Evolutionary conservation across 2,113 vertebrate species (phyloP).

Genomic region (Percopsis transmontana): DNA sequence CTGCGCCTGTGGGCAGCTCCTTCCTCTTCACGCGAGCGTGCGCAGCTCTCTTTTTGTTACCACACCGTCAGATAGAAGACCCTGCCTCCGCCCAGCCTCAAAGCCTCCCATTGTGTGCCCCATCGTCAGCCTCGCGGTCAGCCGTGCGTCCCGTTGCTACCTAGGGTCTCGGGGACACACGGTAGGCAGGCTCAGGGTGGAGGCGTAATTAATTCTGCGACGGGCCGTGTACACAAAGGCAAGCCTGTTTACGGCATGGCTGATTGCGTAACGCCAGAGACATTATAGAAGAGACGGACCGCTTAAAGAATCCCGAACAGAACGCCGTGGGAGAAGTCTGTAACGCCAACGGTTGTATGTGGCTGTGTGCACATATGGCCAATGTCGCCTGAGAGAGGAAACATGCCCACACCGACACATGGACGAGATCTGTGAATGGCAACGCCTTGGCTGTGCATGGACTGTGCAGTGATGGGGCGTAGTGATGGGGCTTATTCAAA

Average conservation of each 20-base stretch:
- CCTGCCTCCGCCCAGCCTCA: conserved; percentile 8
- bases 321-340: too few relatives aligned
- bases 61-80: conserved; percentile 18
- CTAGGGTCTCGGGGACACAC: conserved; percentile 25
- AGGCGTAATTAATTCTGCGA: conserved; percentile 48
- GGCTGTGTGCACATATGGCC: conserved; percentile 10
- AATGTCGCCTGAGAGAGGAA: conserved; percentile 13
- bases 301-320: too few relatives aligned
- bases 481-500: background rate
- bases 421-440: conserved; percentile 14
- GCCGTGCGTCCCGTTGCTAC: conserved; percentile 7
- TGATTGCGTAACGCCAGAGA: conserved; percentile 39
- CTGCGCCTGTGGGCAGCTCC: too few relatives aligned
- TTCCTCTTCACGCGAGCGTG: background rate
- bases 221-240: conserved; percentile 45
- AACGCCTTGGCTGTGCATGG: background rate
- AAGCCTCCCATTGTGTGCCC: conserved; percentile 46
- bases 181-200: conserved; percentile 19
- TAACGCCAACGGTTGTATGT: too few relatives aligned
- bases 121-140: conserved; percentile 11
- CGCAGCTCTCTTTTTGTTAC: conserved; percentile 20
- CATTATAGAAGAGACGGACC: too few relatives aligned
- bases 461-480: too few relatives aligned
- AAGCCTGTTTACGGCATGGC: conserved; percentile 46
- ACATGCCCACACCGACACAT: conserved; percentile 14